Base-by-base conservation (phyloP, 2,888 invertebrate species). In the Cerastis rubricosa region DNA sequence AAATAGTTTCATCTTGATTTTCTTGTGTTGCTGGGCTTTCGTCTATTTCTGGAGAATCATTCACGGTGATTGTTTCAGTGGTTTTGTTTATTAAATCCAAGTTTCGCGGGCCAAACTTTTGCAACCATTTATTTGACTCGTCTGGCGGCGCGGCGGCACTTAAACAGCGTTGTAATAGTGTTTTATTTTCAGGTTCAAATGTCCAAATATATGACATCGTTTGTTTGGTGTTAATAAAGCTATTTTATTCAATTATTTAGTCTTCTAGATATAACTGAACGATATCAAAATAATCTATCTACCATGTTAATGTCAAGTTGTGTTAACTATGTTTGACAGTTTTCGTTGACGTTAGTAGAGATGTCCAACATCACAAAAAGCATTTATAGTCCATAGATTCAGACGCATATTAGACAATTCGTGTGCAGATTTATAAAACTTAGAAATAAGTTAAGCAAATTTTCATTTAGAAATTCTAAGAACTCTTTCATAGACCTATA, bases 191-290 rank as follows among this genome's bases (percentile, higher is more conserved):
- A 35, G 91, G 87, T 5, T 92, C 91, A 85, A 93, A 93, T 29
- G 80, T 89, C 93, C 93, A 94, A n/a, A 89, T 85, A 54, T 89
- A 85, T 35, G 92, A 86, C 93, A 94, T 94, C 74, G 29, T 84
- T 74, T 43, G 1, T 11, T 61, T 8, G 8, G 14, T 6, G 17
- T 2, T n/a, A 25, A 12, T 25, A 35, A 1, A n/a, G 5, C 1
- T 59, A 1, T n/a, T 68, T 22, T 25, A 47, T 2, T 0, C 0
- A 40, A 19, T 22, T n/a, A 40, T 40, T 40, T 22, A 6, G 6
- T 47, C 51, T 5, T 64, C 1, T 29, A 14, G 5, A 11, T 6
- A 0, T 4, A 11, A 4, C n/a, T 11, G 9, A n/a, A 29, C 0
- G 8, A 59, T 22, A 43, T 57, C 7, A n/a, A 47, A 66, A 78